Evolutionary conservation across 2,113 vertebrate genomes (phyloP).

Genomic region (Apaloderma vittatum): DNA sequence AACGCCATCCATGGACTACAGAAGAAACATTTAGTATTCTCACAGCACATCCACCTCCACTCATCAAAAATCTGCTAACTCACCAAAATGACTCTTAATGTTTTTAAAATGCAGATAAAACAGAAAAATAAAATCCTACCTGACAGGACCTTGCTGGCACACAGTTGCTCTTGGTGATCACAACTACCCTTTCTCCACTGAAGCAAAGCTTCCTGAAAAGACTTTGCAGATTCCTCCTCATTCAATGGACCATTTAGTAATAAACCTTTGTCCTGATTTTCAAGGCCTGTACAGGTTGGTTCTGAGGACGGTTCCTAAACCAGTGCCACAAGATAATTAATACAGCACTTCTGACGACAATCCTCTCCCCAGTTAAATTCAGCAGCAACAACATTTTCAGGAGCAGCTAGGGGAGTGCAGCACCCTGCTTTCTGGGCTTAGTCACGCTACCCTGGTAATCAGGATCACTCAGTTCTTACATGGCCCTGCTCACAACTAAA

Average conservation of each 20-base stretch:
- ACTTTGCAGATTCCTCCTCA: conserved; percentile 82
- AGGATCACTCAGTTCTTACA: neutral
- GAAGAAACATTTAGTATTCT: neutral
- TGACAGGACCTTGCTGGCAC: conserved; percentile 34
- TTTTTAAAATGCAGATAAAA: neutral
- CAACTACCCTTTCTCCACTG: conserved; percentile 77
- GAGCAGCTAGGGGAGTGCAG: neutral
- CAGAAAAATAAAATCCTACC: conserved; percentile 71
- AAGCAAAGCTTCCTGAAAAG: conserved; percentile 85
- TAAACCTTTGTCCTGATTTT: neutral
- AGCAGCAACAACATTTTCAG: neutral
- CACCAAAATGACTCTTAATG: neutral
- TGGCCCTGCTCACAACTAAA: neutral
- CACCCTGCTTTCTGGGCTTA: neutral
- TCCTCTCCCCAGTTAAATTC: neutral
- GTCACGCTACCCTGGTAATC: neutral
- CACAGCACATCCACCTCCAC: neutral
- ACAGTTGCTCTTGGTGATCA: neutral
- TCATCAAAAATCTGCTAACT: neutral
- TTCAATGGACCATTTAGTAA: conserved; percentile 79
- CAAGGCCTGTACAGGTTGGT: neutral
- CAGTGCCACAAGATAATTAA: conserved; percentile 21
- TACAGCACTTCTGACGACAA: neutral
- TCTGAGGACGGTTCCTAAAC: conserved; percentile 52
- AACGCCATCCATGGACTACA: neutral